phyloP scores from a whole-genome alignment of 35 echinoderm and acorn worm genomes.

The Lytechinus pictus region DNA sequence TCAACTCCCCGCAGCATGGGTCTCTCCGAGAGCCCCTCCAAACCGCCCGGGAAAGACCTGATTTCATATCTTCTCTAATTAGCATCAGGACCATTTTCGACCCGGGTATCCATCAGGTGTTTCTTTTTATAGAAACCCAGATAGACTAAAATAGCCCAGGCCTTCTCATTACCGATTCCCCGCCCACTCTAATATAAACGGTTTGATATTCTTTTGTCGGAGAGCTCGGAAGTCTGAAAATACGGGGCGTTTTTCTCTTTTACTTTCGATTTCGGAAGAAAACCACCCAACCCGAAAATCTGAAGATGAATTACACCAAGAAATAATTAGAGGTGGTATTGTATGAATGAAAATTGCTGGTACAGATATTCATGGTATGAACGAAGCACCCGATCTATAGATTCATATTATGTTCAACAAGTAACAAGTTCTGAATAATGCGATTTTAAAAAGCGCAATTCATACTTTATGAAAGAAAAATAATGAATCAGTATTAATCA shows the following conservation, averaged over 20 bases:
- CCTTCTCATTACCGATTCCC: not conserved
- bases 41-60: not conserved
- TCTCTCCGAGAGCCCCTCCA: not conserved
- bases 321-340: not conserved
- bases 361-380: not conserved
- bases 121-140: slow-evolving; percentile 34
- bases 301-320: not conserved
- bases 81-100: slow-evolving; percentile 4
- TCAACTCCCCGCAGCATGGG: not conserved
- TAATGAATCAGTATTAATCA: not conserved
- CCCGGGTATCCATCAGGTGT: not conserved
- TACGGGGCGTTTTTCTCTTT: not conserved
- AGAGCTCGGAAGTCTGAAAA: not conserved
- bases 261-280: slow-evolving; percentile 39
- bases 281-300: slow-evolving; percentile 39
- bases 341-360: not conserved
- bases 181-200: slow-evolving; percentile 1
- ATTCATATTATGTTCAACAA: not conserved
- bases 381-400: not conserved
- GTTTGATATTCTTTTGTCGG: slow-evolving; percentile 28
- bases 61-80: not conserved
- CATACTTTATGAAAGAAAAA: not conserved
- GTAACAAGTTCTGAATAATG: not conserved
- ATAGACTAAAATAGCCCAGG: not conserved
- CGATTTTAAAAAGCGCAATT: not conserved